Evolutionary conservation across 2,113 vertebrate genomes (phyloP).

Genomic region (Nycticebus coucang): DNA sequence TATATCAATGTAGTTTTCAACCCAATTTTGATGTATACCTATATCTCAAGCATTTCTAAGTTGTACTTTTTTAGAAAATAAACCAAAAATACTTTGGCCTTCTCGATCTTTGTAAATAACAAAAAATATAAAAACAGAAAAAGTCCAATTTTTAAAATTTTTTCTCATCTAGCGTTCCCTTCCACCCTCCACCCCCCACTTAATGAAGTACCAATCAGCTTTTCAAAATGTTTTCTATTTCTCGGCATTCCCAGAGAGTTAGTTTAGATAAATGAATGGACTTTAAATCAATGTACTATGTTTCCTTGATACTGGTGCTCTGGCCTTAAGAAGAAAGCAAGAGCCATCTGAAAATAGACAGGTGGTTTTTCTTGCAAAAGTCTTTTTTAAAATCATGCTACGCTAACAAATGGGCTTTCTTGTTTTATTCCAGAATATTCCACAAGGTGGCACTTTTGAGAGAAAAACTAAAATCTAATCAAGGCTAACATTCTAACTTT

Average conservation of each 20-base stretch:
- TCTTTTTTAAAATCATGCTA: conserved; percentile 7
- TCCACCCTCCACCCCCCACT: not conserved
- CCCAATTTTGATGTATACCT: not conserved
- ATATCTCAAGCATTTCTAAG: conserved; percentile 65
- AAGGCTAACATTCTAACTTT: not conserved
- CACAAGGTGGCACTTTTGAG: conserved; percentile 61
- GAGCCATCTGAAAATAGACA: conserved; percentile 5
- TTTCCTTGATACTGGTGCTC: conserved; percentile 8
- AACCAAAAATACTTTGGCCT: conserved; percentile 53
- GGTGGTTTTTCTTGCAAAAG: not conserved
- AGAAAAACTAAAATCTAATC: not conserved
- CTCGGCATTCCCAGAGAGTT: conserved; percentile 7
- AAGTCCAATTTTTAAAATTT: not conserved
- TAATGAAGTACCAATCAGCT: not conserved
- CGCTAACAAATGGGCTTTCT: not conserved
- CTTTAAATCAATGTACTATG: not conserved
- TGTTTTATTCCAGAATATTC: conserved; percentile 27
- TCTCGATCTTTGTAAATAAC: conserved; percentile 26
- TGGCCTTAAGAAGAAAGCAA: conserved; percentile 6
- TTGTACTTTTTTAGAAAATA: conserved; percentile 45
- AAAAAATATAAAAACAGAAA: not conserved
- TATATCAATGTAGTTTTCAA: not conserved
- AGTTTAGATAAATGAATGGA: conserved; percentile 9
- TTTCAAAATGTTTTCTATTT: conserved; percentile 12
- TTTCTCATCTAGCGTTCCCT: not conserved